These are phyloP conservation scores for Drosophila suzukii DNA, from an alignment of 1,140 invertebrate species.

Conservation along the genomic window DNA sequence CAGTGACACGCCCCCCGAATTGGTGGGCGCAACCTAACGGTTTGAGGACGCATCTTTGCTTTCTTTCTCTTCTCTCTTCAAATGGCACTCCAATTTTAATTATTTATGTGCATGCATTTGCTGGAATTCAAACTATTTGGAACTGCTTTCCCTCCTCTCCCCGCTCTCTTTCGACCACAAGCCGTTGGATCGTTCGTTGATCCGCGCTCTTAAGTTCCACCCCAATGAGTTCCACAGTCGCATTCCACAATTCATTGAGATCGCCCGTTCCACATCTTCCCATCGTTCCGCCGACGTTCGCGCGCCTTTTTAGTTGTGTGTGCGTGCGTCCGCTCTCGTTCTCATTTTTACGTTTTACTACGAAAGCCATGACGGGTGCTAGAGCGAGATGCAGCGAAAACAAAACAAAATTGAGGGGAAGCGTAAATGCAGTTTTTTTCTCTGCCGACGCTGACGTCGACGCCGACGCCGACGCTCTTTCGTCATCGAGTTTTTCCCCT, in stretches of 20 bases:
- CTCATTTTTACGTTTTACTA: constrained; percentile 73
- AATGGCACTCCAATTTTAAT: neutral
- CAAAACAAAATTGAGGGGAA: constrained; percentile 69
- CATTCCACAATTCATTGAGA: constrained; percentile 35
- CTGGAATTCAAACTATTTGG: constrained; percentile 42
- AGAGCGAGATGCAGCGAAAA: constrained; percentile 66
- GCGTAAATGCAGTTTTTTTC: constrained; percentile 27
- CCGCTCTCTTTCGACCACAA: neutral
- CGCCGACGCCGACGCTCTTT: constrained; percentile 32
- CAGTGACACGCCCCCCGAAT: constrained; percentile 7
- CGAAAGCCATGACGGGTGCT: constrained; percentile 49
- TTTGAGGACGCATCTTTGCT: neutral
- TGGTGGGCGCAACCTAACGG: neutral
- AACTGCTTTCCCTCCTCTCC: neutral
- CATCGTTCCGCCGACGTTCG: constrained; percentile 47
- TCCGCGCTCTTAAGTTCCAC: constrained; percentile 26
- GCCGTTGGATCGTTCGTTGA: constrained; percentile 18
- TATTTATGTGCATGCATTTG: constrained; percentile 38
- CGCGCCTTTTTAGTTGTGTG: constrained; percentile 61
- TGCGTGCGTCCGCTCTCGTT: constrained; percentile 56
- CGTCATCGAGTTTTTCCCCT: constrained; percentile 53
- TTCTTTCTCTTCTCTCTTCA: neutral
- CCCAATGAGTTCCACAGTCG: constrained; percentile 7
- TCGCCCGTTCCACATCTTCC: constrained; percentile 38
- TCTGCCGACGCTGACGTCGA: neutral